Base-by-base conservation (phyloP, 1,140 invertebrate species). In the Drosophila neocordata region DNA sequence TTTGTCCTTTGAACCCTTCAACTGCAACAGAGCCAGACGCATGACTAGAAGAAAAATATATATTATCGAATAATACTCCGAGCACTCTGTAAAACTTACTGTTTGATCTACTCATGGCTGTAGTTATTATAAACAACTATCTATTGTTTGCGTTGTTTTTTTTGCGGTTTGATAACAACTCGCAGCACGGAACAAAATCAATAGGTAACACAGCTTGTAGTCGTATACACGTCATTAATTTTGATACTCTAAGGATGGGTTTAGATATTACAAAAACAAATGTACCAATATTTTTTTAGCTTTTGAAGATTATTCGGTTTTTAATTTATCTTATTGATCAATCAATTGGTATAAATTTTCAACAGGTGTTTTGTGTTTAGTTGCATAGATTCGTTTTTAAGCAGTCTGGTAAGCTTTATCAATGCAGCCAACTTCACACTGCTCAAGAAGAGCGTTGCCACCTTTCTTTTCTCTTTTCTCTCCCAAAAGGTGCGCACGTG, bases 1-100 rank as follows among this genome's bases (percentile, higher is more conserved):
- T 91, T 98, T 98, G 73, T 96, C 94, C 37, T 93, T 92, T 0
- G 95, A 94, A 11, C 97, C 96, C 38, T 93, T 92, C 59, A 98
- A 90, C 90, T 99, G 97, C 12, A 98, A 93, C 60, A 98, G 90
- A 13, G 95, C 97, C 65, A 98, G 55, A 9, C 90, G 77, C 79
- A 91, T 82, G 31, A 90, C 87, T 90, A 34, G 11, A 8, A 58
- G 4, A n/a, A 4, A 35, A 35, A 35, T 8, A 18, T 5, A 13
- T 11, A 18, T 31, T 11, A 18, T 34, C 3, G 4, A 63, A 34
- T 12, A 20, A 11, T 11, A 1, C 0, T 1, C 27, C 0, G 13
- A 8, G 48, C 52, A 1, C 5, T 3, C 15, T 18, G 20, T 48
- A 20, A 20, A 9, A 79, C 83, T 75, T 73, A 87, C 82, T 73